Evolutionary conservation across 2,113 vertebrate species (phyloP).

Genomic region (Myrmophylax atrothorax): DNA sequence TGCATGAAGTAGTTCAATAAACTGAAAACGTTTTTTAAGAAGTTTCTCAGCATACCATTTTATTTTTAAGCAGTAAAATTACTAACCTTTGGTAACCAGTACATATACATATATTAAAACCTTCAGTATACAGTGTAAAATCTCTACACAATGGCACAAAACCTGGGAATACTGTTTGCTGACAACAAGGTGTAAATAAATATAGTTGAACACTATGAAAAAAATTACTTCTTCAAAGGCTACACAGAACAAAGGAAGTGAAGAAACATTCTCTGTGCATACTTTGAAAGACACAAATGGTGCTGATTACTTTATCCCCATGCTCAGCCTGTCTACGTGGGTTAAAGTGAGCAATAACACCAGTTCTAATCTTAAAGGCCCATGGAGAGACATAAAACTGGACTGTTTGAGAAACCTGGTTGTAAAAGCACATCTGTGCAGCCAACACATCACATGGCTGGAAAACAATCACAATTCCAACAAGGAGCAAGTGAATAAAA

Average conservation of each 20-base stretch:
- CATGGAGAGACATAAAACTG: constrained; percentile 41
- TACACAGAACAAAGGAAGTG: background rate
- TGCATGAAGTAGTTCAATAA: background rate
- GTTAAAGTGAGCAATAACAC: constrained; percentile 55
- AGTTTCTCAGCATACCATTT: background rate
- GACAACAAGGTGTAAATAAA: background rate
- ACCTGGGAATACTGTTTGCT: background rate
- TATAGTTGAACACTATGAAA: background rate
- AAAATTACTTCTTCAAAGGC: background rate
- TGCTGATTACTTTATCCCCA: constrained; percentile 48
- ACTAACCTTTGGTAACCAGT: background rate
- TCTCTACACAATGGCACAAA: background rate
- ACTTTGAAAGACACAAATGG: background rate
- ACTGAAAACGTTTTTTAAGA: background rate
- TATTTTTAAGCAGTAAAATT: background rate
- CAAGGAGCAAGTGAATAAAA: constrained; percentile 49
- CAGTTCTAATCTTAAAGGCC: constrained; percentile 67
- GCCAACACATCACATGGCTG: constrained; percentile 22
- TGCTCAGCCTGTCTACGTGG: constrained; percentile 17
- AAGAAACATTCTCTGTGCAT: background rate
- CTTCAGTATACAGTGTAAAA: background rate
- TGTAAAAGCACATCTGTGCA: constrained; percentile 62
- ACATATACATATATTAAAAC: background rate
- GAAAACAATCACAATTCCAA: constrained; percentile 46
- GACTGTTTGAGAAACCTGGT: constrained; percentile 45